Evolutionary conservation across 2,888 invertebrate species (phyloP).

Genomic region (Hypselothyrea guttata): DNA sequence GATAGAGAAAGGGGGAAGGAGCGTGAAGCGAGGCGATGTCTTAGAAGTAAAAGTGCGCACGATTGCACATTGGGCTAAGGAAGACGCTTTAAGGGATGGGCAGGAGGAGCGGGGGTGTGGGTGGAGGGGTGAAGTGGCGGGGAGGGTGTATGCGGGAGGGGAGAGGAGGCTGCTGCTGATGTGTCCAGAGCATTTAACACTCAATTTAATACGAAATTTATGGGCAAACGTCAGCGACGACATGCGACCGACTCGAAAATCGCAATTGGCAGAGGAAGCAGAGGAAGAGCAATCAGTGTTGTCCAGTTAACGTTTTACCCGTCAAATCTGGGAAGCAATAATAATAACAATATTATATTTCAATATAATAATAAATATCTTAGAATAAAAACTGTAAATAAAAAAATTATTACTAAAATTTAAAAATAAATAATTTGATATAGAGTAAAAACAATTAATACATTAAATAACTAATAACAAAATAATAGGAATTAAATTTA

Average conservation of each 20-base stretch:
- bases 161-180: conserved; percentile 23
- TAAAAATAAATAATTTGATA: no score
- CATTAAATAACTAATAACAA: no score
- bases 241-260: conserved; percentile 51
- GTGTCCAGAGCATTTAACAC: conserved; percentile 72
- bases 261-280: conserved; percentile 14
- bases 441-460: no score
- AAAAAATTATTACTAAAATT: no score
- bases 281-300: neutral
- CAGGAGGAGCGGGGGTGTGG: conserved; percentile 1
- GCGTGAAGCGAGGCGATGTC: conserved; percentile 1
- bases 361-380: no score
- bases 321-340: no score
- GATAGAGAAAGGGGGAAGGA: neutral
- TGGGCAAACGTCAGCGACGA: conserved; percentile 66
- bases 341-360: no score
- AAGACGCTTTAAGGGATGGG: neutral
- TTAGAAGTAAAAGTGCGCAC: conserved; percentile 56
- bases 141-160: conserved; percentile 6
- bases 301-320: no score
- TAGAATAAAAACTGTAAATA: no score
- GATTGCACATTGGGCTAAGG: conserved; percentile 57
- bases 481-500: no score
- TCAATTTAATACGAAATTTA: conserved; percentile 77
- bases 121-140: neutral